Evolutionary conservation across 2,113 vertebrate genomes (phyloP).

Genomic region (Cnemophilus loriae): DNA sequence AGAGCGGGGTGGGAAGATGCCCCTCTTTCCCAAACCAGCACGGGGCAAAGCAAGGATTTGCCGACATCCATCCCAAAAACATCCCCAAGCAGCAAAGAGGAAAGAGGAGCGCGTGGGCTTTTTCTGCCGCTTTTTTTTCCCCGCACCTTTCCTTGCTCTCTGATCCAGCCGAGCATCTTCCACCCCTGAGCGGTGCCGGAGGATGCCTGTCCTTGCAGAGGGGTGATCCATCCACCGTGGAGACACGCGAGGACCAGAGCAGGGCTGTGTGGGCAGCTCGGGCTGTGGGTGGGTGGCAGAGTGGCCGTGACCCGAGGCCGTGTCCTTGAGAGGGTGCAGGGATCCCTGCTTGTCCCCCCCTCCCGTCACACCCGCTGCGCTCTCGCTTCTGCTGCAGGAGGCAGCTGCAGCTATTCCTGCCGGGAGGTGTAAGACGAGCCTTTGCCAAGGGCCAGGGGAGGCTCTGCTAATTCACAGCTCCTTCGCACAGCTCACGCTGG

Average conservation of each 20-base stretch:
- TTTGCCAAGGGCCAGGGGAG: not conserved
- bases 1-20: not conserved
- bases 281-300: not conserved
- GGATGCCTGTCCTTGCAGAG: not conserved
- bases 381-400: not conserved
- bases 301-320: not conserved
- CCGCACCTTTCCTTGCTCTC: not conserved
- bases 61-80: not conserved
- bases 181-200: not conserved
- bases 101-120: not conserved
- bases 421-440: not conserved
- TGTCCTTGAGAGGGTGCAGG: not conserved
- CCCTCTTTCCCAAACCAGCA: not conserved
- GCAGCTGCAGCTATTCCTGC: not conserved
- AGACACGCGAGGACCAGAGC: accelerated
- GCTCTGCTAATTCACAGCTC: slow-evolving; percentile 8
- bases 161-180: not conserved
- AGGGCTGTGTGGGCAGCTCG: too few species aligned
- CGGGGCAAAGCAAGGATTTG: not conserved
- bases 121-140: not conserved
- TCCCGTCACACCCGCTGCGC: not conserved
- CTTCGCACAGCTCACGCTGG: not conserved
- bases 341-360: not conserved
- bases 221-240: not conserved
- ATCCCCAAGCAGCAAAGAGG: not conserved